Percentiles rank a stretch among this genome's conserved stretches.
Evolutionary conservation across 2,888 invertebrate genomes (phyloP).

Genomic region (Mythimna impura): DNA sequence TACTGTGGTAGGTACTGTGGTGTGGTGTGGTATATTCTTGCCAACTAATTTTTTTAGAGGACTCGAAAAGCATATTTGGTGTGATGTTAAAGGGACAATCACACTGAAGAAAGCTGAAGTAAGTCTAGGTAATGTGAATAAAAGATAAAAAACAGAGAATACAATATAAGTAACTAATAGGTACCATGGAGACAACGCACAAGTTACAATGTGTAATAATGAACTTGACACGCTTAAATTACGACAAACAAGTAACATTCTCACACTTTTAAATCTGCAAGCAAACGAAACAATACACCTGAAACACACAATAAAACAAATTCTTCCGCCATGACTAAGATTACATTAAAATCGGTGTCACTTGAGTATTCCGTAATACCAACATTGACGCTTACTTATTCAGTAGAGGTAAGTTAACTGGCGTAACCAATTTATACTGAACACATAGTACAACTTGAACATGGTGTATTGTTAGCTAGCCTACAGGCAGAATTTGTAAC

Average conservation of each 20-base stretch:
- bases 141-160: not conserved
- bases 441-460: slow-evolving; percentile 68
- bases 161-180: not conserved
- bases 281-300: slow-evolving; percentile 58
- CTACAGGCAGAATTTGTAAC: slow-evolving; percentile 80
- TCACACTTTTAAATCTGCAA: slow-evolving; percentile 58
- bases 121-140: not conserved
- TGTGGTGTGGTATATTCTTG: too few relatives aligned
- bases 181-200: not conserved
- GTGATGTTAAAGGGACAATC: not conserved
- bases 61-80: not conserved
- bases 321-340: slow-evolving; percentile 69
- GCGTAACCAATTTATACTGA: slow-evolving; percentile 80
- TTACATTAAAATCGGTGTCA: slow-evolving; percentile 70
- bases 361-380: slow-evolving; percentile 62
- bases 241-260: slow-evolving; percentile 46
- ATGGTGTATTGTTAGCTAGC: slow-evolving; percentile 78
- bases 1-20: too few relatives aligned
- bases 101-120: not conserved
- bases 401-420: slow-evolving; percentile 75
- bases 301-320: slow-evolving; percentile 57
- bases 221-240: slow-evolving; percentile 57
- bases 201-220: slow-evolving; percentile 19
- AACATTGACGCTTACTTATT: slow-evolving; percentile 75
- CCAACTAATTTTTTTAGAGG: too few relatives aligned